Base-by-base conservation (phyloP, 1,140 invertebrate genomes). In the Trachymyrmex septentrionalis region DNA sequence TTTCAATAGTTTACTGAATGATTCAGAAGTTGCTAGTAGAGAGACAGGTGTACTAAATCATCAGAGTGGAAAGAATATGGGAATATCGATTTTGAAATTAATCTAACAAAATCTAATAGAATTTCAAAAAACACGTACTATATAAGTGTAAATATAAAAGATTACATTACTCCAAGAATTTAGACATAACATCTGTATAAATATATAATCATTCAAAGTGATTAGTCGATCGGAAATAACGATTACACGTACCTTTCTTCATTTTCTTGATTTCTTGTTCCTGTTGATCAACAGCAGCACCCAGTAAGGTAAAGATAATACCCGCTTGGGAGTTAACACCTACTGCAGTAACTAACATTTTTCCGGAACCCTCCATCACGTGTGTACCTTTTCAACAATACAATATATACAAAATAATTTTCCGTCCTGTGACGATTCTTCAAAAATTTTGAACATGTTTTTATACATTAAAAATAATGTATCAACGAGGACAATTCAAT, bases 291-390 rank as follows among this genome's bases (percentile, higher is more conserved):
- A 98, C 98, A 64, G 99, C 98, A 55, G 99, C 99, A 66, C 99
- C 99, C 86, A 99, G 96, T 3, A 99, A 96, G 14, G 99, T 99
- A 96, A 99, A 99, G 93, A 99, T 99, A 93, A 99, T 99, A 95
- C 99, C 99, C 76, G 99, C 99, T 94, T 99, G 99, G 2, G 99
- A 99, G 95, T 99, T 99, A 66, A 99, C 97, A 93, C 99, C 99
- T 50, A 99, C 99, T 59, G 99, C 99, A 53, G 99, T 98, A 64
- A 99, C 99, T 91, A 99, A 95, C 98, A 99, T 99, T 96, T 99
- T 99, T 50, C 99, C 99, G 92, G 99, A 99, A 71, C 99, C 99
- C 96, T 99, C 99, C 99, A 99, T 99, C 66, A 99, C 99, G 96
- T 99, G 99, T 75, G 99, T 99, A 91, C 99, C 99, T 97, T 90